Conservation (phyloP, 2,888 invertebrate species). For the Sycophila texana region DNA sequence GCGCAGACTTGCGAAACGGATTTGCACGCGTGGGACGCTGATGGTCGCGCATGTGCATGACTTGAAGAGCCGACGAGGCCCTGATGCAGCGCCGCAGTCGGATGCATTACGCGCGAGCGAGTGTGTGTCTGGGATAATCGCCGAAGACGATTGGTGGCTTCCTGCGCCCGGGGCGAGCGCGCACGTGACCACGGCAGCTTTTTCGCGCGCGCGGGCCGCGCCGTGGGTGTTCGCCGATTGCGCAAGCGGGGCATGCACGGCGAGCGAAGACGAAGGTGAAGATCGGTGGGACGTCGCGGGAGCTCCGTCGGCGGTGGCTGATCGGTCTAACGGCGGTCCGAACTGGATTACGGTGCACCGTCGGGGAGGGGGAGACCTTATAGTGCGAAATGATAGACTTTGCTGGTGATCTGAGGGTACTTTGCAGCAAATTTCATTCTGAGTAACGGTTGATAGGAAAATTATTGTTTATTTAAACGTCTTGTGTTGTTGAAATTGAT, state of each 20-base stretch:
- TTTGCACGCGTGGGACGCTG: constrained; percentile 74
- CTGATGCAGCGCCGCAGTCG: constrained; percentile 43
- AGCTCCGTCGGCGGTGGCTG: not conserved
- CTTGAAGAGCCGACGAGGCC: constrained; percentile 47
- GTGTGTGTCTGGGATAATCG: constrained; percentile 72
- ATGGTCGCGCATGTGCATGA: constrained; percentile 32
- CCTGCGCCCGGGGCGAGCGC: constrained; percentile 64
- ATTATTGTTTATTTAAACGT: no score
- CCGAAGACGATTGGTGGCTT: constrained; percentile 75
- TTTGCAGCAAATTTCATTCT: no score
- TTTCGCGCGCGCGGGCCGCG: not conserved
- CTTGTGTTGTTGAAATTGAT: no score
- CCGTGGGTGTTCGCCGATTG: not conserved
- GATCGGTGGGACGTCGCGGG: not conserved
- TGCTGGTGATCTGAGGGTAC: no score
- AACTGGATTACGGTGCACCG: no score
- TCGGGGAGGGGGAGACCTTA: no score
- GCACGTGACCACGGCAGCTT: constrained; percentile 49
- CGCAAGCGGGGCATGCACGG: not conserved
- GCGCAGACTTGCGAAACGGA: constrained; percentile 73
- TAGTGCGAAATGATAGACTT: no score
- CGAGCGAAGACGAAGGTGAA: constrained; percentile 28
- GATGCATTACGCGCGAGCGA: constrained; percentile 58
- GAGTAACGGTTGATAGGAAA: no score
- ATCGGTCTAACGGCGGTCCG: not conserved